A percentile compares a stretch with the other conserved stretches of the same genome.
phyloP scores from a whole-genome alignment of 1,140 invertebrate species.

The Drosophila takahashii region DNA sequence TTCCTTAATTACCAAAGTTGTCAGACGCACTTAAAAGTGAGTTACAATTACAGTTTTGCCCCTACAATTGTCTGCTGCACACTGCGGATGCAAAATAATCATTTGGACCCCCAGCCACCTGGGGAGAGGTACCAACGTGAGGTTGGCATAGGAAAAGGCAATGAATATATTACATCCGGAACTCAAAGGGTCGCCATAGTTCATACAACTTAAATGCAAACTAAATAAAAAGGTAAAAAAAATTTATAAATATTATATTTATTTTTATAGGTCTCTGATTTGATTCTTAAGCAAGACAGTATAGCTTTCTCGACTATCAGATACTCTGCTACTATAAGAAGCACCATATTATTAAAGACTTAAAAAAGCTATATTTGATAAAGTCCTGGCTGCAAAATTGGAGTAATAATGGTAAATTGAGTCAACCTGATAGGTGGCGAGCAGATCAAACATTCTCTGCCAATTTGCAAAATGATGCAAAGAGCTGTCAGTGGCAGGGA shows the following conservation, averaged over 20 bases:
- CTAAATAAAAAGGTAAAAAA: not conserved
- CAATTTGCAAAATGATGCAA: constrained; percentile 51
- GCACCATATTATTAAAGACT: too few relatives aligned
- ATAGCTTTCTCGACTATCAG: too few relatives aligned
- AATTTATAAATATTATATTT: too few relatives aligned
- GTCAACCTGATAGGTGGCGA: not conserved
- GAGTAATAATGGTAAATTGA: not conserved
- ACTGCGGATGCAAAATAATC: constrained; percentile 18
- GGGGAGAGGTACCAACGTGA: constrained; percentile 9
- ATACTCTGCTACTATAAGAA: too few relatives aligned
- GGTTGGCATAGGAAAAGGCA: not conserved
- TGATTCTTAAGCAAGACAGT: too few relatives aligned
- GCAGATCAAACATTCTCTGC: constrained; percentile 23
- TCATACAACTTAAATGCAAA: not conserved
- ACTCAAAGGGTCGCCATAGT: not conserved
- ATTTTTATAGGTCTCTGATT: too few relatives aligned
- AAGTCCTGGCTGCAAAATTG: not conserved
- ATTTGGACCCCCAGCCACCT: constrained; percentile 6
- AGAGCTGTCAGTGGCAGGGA: constrained; percentile 44
- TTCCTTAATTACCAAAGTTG: constrained; percentile 81
- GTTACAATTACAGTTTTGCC: constrained; percentile 47
- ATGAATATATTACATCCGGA: too few relatives aligned
- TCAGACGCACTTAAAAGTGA: constrained; percentile 64
- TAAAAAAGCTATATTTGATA: too few relatives aligned
- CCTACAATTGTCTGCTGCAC: constrained; percentile 33